Evolutionary conservation across 2,113 vertebrate genomes (phyloP), one percentile per base, ranked within the genome.

Genomic region (Pteruthius melanotis): DNA sequence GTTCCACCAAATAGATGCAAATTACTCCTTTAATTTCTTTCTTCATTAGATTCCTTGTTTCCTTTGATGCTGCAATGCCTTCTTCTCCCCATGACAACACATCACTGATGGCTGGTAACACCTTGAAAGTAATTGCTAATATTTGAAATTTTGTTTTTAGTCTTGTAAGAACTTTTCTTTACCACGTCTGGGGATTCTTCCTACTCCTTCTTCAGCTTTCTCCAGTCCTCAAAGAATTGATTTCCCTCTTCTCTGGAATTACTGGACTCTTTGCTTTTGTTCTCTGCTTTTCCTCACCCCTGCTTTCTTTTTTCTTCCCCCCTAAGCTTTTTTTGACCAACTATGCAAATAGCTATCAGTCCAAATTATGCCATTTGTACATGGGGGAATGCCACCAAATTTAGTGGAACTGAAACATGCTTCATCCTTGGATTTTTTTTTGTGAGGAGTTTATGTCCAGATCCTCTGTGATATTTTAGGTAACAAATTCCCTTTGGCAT

Each of bases 1-100:
- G 66, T 80, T 82, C 77, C 42, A 60, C 74, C 79, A 95, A 90
- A 93, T 65, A 96, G 88, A 94, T 96, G 93, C 82, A 96, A 95
- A 97, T 94, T 92, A 70, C 59, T 86, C 79, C 80, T 95, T 80
- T 94, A 71, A 92, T 94, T 96, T 94, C 90, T 92, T 89, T 93
- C 75, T 93, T 95, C 90, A 88, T 93, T 94, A 81, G 35, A 68
- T 89, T 92, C 64, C 79, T 71, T 87, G 69, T 86, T 96, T 84
- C 76, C 92, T 96, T 96, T 96, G 88, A 94, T 90, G 94, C 65
- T 95, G 33, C 54, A 95, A 81, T 0, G 13, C 87, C 78, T 91
- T 94, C 91, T 92, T 94, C 87, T 90, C 79, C 60, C 94, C 85
- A 50, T 85, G 82, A 92, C 85, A 96, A 91, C 90, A 75, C 56